Percentiles rank a stretch among this genome's conserved stretches.
phyloP scores from a whole-genome alignment of 2,113 vertebrate genomes.

The Arenaria interpres region DNA sequence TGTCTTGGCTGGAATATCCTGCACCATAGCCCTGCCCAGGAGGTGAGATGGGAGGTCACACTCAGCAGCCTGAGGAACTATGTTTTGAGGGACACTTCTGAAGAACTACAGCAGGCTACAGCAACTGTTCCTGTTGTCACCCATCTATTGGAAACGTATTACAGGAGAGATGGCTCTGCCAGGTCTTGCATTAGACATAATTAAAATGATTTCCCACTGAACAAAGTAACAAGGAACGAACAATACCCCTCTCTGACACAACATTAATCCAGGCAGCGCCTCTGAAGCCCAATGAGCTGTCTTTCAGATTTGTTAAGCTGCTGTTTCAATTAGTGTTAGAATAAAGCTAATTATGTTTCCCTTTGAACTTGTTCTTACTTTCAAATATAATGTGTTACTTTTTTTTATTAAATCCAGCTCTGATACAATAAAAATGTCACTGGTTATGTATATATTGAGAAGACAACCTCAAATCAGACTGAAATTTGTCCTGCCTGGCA shows the following conservation, averaged over 20 bases:
- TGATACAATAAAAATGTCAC: neutral
- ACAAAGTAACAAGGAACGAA: neutral
- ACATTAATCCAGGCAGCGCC: neutral
- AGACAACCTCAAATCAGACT: neutral
- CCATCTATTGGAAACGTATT: neutral
- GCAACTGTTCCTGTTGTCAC: neutral
- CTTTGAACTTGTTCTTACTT: neutral
- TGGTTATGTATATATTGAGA: neutral
- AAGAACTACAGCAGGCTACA: neutral
- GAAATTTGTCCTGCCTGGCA: neutral
- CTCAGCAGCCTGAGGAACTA: neutral
- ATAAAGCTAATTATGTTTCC: neutral
- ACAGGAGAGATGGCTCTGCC: neutral
- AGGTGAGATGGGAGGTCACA: neutral
- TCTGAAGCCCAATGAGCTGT: neutral
- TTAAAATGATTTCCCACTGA: neutral
- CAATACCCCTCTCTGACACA: accelerated
- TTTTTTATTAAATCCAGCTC: neutral
- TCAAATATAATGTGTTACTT: neutral
- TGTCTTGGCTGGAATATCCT: accelerated
- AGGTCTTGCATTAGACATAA: accelerated
- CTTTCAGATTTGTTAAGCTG: neutral
- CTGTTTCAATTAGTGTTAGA: neutral
- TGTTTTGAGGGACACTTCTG: neutral
- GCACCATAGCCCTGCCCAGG: neutral